phyloP scores from a whole-genome alignment of 2,888 invertebrate genomes.

The Drosophila mercatorum region DNA sequence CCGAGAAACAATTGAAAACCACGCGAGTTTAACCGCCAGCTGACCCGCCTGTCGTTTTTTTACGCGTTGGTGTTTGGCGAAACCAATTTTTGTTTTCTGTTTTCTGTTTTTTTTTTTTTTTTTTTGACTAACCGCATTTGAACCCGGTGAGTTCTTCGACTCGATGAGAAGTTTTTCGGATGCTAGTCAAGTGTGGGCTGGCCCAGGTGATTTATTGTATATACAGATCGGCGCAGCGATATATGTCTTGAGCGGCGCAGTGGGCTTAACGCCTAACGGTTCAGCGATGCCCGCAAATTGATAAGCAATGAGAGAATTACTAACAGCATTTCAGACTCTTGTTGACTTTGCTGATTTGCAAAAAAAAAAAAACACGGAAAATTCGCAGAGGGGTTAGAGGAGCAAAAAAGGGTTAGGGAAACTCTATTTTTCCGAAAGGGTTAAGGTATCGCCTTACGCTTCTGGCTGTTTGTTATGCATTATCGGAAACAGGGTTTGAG shows the following conservation, averaged over 20 bases:
- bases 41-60: slow-evolving; percentile 39
- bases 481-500: slow-evolving; percentile 57
- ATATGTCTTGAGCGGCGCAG: slow-evolving; percentile 13
- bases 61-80: slow-evolving; percentile 36
- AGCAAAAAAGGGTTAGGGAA: slow-evolving; percentile 59
- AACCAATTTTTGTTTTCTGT: slow-evolving; percentile 6
- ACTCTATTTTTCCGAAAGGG: not conserved
- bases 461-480: slow-evolving; percentile 58
- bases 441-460: slow-evolving; percentile 62
- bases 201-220: slow-evolving; percentile 63
- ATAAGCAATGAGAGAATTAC: slow-evolving; percentile 56
- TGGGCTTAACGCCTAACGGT: slow-evolving; percentile 66
- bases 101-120: not conserved
- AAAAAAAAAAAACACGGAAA: slow-evolving; percentile 31
- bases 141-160: slow-evolving; percentile 27
- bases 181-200: slow-evolving; percentile 41
- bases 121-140: slow-evolving; percentile 34
- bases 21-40: slow-evolving; percentile 57
- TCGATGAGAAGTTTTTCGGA: slow-evolving; percentile 18
- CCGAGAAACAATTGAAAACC: slow-evolving; percentile 34
- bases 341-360: slow-evolving; percentile 74
- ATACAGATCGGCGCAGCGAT: slow-evolving; percentile 38
- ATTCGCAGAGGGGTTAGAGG: slow-evolving; percentile 26
- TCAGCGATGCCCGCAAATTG: slow-evolving; percentile 55
- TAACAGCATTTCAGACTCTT: slow-evolving; percentile 21